These are phyloP conservation scores for Lordiphosa fenestrarum DNA, from an alignment of 2,888 invertebrate genomes.

Conservation along the genomic window DNA sequence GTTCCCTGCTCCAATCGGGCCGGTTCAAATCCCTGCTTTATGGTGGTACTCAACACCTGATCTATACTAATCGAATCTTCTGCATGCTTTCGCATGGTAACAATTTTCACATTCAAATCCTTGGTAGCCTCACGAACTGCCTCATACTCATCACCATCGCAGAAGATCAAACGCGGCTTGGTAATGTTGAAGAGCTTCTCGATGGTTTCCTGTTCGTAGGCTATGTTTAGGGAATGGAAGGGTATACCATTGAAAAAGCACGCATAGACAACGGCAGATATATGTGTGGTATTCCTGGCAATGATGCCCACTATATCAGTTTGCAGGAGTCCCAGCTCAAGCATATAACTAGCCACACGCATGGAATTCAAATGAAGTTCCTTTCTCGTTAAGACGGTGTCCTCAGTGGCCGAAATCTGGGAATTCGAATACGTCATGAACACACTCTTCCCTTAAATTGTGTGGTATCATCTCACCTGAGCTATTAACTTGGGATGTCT, in stretches of 20 bases:
- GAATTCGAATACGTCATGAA: too few relatives aligned
- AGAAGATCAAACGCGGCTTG: too few relatives aligned
- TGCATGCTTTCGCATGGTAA: too few relatives aligned
- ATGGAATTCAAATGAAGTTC: constrained; percentile 45
- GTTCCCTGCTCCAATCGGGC: constrained; percentile 50
- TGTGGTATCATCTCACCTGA: neutral
- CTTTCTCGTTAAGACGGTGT: constrained; percentile 37
- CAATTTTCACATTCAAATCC: too few relatives aligned
- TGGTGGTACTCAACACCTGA: constrained; percentile 14
- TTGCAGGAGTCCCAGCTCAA: constrained; percentile 41
- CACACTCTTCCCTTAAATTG: too few relatives aligned
- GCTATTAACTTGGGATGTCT: constrained; percentile 44
- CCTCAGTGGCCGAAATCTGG: constrained; percentile 51
- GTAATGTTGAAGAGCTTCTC: constrained; percentile 27
- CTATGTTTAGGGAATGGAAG: constrained; percentile 45
- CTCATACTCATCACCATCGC: too few relatives aligned
- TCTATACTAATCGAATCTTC: too few relatives aligned
- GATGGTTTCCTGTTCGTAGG: constrained; percentile 30
- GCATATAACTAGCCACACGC: constrained; percentile 50
- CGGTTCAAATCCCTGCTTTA: constrained; percentile 33
- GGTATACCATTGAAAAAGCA: constrained; percentile 56
- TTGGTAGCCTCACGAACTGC: too few relatives aligned
- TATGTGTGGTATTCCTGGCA: constrained; percentile 55
- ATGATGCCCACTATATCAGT: constrained; percentile 56
- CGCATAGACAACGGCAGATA: constrained; percentile 54